Percentiles rank a stretch among this genome's conserved stretches.
Conservation (phyloP, 2,797 vertebrate species). For the Spondyliosoma cantharus region DNA sequence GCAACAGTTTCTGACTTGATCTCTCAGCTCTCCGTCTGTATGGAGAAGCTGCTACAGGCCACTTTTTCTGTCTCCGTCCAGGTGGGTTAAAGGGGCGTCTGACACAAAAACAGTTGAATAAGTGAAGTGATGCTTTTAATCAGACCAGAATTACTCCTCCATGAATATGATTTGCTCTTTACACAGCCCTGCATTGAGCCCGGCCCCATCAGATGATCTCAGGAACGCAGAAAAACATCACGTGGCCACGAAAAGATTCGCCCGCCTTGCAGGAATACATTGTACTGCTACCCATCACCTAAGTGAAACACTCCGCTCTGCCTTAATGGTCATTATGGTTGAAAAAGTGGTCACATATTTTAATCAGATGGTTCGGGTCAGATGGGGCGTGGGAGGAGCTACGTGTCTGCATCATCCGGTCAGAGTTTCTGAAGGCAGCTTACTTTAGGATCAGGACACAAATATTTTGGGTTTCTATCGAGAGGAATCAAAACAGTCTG, state of each 20-base stretch:
- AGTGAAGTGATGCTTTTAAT: slow-evolving; percentile 78
- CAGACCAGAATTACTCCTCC: slow-evolving; percentile 73
- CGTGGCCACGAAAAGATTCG: slow-evolving; percentile 73
- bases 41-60: slow-evolving; percentile 16
- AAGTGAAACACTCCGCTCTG: slow-evolving; percentile 50
- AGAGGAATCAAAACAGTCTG: slow-evolving; percentile 31
- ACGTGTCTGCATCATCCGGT: slow-evolving; percentile 28
- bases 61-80: background rate
- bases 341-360: slow-evolving; percentile 44
- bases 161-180: slow-evolving; percentile 77
- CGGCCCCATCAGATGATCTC: slow-evolving; percentile 84
- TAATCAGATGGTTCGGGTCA: slow-evolving; percentile 53
- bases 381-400: slow-evolving; percentile 45
- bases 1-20: background rate
- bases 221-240: slow-evolving; percentile 90
- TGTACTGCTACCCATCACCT: slow-evolving; percentile 62
- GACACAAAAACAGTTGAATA: slow-evolving; percentile 65
- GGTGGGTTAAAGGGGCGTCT: slow-evolving; percentile 49
- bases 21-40: background rate
- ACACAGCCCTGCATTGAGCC: slow-evolving; percentile 85
- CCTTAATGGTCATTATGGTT: slow-evolving; percentile 61
- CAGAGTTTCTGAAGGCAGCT: slow-evolving; percentile 31
- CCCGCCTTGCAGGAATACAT: slow-evolving; percentile 77
- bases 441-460: background rate
- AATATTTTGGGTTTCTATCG: slow-evolving; percentile 34